Evolutionary conservation across 2,888 invertebrate genomes (phyloP), one percentile per base, ranked within the genome.

Genomic region (Lasioglossum calceatum): DNA sequence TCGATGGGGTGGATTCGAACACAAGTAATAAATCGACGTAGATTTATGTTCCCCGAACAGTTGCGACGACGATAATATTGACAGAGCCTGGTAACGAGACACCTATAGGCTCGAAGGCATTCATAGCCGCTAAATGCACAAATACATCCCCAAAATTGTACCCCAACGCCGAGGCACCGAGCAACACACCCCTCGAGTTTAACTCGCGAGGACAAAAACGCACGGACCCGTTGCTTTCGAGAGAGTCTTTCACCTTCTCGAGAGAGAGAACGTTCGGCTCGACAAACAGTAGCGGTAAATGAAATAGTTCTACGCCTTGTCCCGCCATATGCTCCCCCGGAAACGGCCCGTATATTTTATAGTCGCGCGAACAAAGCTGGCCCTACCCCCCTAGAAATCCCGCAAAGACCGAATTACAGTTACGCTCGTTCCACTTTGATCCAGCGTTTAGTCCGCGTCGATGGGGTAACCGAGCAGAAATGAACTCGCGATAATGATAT

Each of bases 401-500:
- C 58, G 77, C 82, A 50, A 81, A 84, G 82, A 73, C 54, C 84
- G 79, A 84, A 85, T 85, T 85, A 85, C 71, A 83, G 78, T 58
- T 67, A 14, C 16, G 61, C 27, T 58, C 39, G 70, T 82, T 74
- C 36, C 44, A 61, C 74, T 82, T 82, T 80, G 79, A 86, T 80
- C 77, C 82, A 36, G 4, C 39, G 74, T 79, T 81, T 54, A 78
- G 58, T 71, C 79, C n/a, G 50, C 72, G 71, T 61, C 73, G 76
- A 50, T 79, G 86, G 73, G 54, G 79, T 58, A 81, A 81, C 78
- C 82, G 72, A 50, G 76, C 73, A 75, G 86, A 83, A 89, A 90
- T 85, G 81, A 87, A 77, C 80, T 82, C 58, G 78, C 86, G 82
- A 83, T 88, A 90, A 90, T 88, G 78, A 78, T 79, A 81, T 64